Conservation (phyloP, 1,140 invertebrate genomes). For the Caenorhabditis tropicalis region DNA sequence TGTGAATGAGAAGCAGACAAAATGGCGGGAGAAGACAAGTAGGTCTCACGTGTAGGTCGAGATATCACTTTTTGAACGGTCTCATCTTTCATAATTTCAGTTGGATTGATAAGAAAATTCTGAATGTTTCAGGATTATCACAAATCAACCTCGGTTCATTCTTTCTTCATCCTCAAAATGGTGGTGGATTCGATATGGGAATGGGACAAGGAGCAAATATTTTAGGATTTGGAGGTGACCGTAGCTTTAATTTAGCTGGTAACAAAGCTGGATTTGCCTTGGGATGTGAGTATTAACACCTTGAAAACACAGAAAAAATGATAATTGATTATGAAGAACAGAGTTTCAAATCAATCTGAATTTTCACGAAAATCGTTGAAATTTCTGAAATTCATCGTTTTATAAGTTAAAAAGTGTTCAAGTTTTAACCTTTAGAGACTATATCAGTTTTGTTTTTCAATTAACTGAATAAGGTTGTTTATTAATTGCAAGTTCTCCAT, state of each 20-base stretch:
- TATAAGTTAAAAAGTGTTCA: no score
- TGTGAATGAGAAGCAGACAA: background rate
- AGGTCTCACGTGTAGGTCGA: constrained; percentile 1
- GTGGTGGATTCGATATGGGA: constrained; percentile 54
- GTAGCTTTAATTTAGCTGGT: constrained; percentile 49
- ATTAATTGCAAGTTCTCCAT: background rate
- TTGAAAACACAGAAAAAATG: background rate
- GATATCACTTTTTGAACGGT: no score
- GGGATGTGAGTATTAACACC: constrained; percentile 48
- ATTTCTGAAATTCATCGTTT: no score
- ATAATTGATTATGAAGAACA: no score
- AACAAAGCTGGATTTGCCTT: constrained; percentile 48
- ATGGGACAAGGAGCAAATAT: constrained; percentile 55
- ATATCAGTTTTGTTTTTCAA: no score
- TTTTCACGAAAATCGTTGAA: no score
- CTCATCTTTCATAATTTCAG: no score
- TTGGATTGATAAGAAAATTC: no score
- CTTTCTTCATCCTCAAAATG: constrained; percentile 47
- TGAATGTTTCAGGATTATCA: constrained; percentile 22
- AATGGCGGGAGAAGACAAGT: background rate
- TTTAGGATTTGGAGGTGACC: constrained; percentile 56
- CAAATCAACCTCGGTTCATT: constrained; percentile 58
- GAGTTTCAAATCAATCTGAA: no score
- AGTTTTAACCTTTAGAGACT: no score
- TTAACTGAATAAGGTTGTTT: no score